phyloP scores from a whole-genome alignment of 2,888 invertebrate genomes.

The Lycia hirtaria region DNA sequence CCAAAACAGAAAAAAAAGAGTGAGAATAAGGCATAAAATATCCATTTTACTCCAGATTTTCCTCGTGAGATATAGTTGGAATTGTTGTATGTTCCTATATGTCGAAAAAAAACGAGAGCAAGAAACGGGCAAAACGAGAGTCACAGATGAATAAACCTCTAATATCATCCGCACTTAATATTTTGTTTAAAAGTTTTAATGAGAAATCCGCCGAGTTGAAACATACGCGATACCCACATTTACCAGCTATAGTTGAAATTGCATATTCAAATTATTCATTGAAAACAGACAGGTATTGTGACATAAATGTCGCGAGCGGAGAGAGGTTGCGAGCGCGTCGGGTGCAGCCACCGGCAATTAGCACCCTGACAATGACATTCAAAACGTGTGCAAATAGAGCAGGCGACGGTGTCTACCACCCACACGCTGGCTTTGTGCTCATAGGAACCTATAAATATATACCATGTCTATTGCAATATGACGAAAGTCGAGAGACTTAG shows the following conservation, averaged over 20 bases:
- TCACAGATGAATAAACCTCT: neutral
- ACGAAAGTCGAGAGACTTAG: neutral
- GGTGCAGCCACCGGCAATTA: constrained; percentile 68
- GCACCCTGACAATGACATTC: constrained; percentile 81
- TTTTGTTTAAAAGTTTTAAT: constrained; percentile 53
- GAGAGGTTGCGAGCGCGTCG: constrained; percentile 43
- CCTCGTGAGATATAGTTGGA: too few species aligned
- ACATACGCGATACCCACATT: constrained; percentile 15
- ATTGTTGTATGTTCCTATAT: too few species aligned
- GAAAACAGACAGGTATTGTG: constrained; percentile 52
- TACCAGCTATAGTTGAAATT: constrained; percentile 45
- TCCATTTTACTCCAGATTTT: too few species aligned
- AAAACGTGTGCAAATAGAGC: constrained; percentile 79
- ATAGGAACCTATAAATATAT: constrained; percentile 13
- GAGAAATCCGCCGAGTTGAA: constrained; percentile 44
- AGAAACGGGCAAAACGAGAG: too few species aligned
- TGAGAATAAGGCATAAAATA: too few species aligned
- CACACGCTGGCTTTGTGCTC: constrained; percentile 40
- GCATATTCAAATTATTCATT: constrained; percentile 46
- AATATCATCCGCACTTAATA: constrained; percentile 32
- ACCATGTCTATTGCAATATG: neutral
- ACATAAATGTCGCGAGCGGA: constrained; percentile 42
- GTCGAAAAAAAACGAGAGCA: too few species aligned
- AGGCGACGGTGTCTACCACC: constrained; percentile 45
- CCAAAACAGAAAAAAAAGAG: too few species aligned